Percentiles rank a stretch among this genome's conserved stretches.
These are phyloP conservation scores for Malurus splendens DNA, from an alignment of 2,797 vertebrate species.

Conservation along the genomic window DNA sequence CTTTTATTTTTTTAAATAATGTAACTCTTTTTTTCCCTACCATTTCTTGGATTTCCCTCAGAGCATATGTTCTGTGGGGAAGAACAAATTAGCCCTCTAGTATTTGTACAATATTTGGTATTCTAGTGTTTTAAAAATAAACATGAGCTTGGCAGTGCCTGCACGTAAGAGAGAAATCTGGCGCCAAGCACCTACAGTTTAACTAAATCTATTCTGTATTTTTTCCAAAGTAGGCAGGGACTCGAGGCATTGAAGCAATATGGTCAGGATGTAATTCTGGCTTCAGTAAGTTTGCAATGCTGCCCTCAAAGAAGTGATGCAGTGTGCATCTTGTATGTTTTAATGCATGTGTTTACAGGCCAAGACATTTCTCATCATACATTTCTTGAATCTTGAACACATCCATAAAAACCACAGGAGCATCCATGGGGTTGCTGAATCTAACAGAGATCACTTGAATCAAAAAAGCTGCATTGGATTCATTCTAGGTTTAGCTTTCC, in stretches of 20 bases:
- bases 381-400: not conserved
- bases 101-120: conserved; percentile 43
- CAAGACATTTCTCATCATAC: not conserved
- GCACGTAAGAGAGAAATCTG: not conserved
- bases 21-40: not conserved
- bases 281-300: not conserved
- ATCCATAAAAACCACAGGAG: not conserved
- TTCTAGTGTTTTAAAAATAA: conserved; percentile 19
- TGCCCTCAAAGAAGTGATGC: not conserved
- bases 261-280: not conserved
- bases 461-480: not conserved
- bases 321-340: not conserved
- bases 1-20: not conserved
- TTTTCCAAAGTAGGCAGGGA: not conserved
- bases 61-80: conserved; percentile 5
- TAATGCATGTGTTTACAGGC: not conserved
- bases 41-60: not conserved
- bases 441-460: not conserved
- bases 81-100: conserved; percentile 9
- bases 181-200: not conserved
- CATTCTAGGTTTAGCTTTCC: not conserved
- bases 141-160: not conserved
- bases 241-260: not conserved
- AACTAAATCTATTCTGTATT: not conserved
- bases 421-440: not conserved